Conservation (phyloP, 2,888 invertebrate genomes). For the Drosophila peninsularis region DNA sequence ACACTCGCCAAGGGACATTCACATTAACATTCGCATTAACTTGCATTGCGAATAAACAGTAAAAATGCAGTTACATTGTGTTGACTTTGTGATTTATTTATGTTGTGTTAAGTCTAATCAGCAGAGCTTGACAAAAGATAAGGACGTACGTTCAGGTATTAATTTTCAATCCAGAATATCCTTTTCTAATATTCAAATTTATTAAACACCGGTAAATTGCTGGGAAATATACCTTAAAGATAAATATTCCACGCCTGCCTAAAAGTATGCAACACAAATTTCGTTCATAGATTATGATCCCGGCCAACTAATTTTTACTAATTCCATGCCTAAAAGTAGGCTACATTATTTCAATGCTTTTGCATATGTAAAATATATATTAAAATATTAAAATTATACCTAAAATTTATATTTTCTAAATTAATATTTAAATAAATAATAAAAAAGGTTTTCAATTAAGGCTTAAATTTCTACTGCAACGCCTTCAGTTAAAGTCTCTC, state of each 20-base stretch:
- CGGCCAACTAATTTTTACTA: too few relatives aligned
- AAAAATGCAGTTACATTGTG: not conserved
- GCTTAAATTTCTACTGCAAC: too few relatives aligned
- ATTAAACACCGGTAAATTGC: not conserved
- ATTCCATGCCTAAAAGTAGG: constrained; percentile 6
- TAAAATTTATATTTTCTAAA: too few relatives aligned
- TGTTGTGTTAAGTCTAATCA: not conserved
- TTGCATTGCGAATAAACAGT: not conserved
- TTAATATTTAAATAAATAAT: too few relatives aligned
- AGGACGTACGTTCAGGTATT: too few relatives aligned
- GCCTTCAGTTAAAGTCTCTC: too few relatives aligned
- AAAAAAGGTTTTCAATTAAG: too few relatives aligned
- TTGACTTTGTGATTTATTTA: not conserved
- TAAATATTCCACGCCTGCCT: not conserved
- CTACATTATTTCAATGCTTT: constrained; percentile 5
- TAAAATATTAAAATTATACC: too few relatives aligned
- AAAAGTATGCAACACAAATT: not conserved
- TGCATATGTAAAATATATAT: too few relatives aligned
- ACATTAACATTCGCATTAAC: not conserved
- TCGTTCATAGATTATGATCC: too few relatives aligned
- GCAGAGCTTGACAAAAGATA: too few relatives aligned
- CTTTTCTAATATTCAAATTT: not conserved
- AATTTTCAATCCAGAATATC: not conserved
- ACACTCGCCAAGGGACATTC: constrained; percentile 18
- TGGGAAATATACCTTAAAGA: not conserved